A percentile compares a stretch with the other conserved stretches of the same genome.
phyloP scores from a whole-genome alignment of 1,140 invertebrate genomes.

The Leptoteleia sp. region DNA sequence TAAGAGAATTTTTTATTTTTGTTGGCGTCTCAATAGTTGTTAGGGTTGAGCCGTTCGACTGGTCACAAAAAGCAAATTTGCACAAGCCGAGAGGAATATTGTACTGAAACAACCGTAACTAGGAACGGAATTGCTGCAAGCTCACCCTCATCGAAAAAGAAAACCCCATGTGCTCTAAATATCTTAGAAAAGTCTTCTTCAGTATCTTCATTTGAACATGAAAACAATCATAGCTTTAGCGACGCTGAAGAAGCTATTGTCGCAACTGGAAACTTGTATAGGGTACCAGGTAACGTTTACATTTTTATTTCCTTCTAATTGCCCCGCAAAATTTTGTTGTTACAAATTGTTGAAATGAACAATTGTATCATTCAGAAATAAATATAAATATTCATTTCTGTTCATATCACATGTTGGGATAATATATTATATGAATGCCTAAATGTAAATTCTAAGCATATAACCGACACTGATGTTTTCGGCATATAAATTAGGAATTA shows the following conservation, averaged over 20 bases:
- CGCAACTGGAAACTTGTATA: conserved; percentile 74
- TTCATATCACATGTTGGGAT: too few relatives aligned
- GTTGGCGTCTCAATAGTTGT: conserved; percentile 50
- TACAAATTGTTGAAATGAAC: too few relatives aligned
- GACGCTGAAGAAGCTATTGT: conserved; percentile 79
- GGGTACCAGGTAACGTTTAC: conserved; percentile 70
- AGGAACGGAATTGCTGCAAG: conserved; percentile 74
- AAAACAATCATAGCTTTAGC: conserved; percentile 76
- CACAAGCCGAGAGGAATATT: conserved; percentile 70
- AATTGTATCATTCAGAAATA: too few relatives aligned
- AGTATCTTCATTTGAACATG: conserved; percentile 73
- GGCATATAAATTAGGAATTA: too few relatives aligned
- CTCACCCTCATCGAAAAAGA: conserved; percentile 74
- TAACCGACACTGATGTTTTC: too few relatives aligned
- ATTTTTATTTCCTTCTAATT: background rate
- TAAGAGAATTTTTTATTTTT: conserved; percentile 19
- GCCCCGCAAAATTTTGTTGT: too few relatives aligned
- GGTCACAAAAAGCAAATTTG: conserved; percentile 72
- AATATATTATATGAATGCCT: too few relatives aligned
- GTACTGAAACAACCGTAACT: conserved; percentile 68
- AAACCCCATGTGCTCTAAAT: conserved; percentile 59
- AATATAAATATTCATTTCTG: too few relatives aligned
- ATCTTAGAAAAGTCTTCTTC: conserved; percentile 71
- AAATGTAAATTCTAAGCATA: too few relatives aligned
- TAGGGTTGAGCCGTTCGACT: conserved; percentile 69